phyloP scores from a whole-genome alignment of 2,113 vertebrate species.

The Physeter macrocephalus region DNA sequence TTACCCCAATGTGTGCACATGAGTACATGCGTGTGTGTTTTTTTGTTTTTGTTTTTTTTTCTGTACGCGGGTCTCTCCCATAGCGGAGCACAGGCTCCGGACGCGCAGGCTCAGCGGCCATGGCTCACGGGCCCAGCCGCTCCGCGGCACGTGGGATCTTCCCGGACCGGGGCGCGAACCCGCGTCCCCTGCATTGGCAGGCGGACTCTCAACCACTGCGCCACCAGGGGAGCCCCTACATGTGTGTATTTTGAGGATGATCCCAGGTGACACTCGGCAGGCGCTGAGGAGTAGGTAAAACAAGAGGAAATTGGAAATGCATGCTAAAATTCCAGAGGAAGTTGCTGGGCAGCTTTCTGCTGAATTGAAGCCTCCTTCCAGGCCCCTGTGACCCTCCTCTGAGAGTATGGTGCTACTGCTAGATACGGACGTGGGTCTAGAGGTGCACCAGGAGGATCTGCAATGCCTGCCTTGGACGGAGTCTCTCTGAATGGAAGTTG shows the following conservation, averaged over 20 bases:
- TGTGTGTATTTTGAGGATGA: neutral
- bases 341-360: neutral
- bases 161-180: no score
- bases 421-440: neutral
- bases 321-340: neutral
- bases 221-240: no score
- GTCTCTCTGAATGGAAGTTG: neutral
- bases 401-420: rapidly evolving
- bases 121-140: no score
- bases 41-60: no score
- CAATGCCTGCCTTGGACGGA: neutral
- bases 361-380: neutral
- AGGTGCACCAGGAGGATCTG: neutral
- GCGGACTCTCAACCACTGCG: no score
- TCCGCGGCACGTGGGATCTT: no score
- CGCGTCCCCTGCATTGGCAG: no score
- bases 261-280: neutral
- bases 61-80: no score
- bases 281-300: neutral
- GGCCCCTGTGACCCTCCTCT: neutral
- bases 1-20: rapidly evolving
- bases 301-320: neutral
- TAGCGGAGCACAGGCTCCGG: no score
- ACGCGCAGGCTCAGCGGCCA: no score
- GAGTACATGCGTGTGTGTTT: neutral